Base-by-base conservation (phyloP, 2,113 vertebrate genomes). In the Sander vitreus region DNA sequence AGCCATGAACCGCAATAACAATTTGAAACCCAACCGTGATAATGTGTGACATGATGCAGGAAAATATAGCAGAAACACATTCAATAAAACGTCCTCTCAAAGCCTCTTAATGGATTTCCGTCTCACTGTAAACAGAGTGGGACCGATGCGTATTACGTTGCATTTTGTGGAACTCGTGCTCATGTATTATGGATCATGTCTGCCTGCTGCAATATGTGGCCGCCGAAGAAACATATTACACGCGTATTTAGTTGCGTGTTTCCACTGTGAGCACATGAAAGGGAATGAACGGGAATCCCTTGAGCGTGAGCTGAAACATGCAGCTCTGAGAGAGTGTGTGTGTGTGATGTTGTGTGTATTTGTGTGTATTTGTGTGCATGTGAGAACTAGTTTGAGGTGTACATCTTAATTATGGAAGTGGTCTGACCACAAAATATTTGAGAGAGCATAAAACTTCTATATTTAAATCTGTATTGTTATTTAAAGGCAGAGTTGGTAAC, bases 161-260 rank as follows among this genome's bases (percentile, higher is more conserved):
- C 48, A 36, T 63, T 77, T 48, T 82, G 18, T 58, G 25, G n/a
- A 59, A 13, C n/a, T 59, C 4, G 39, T 68, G 62, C 48, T 63
- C 60, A 68, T 84, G 57, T 23, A 36, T 85, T 47, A 77, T 78
- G 33, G 69, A 83, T 75, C 58, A 5, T 1, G 25, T 10, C 53
- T 30, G 73, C 60, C 70, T 23, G 27, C 3, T 74, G 79, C 33
- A 68, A 2, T 0, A 51, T 14, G 67, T 19, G 30, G 7, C 51
- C 23, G 30, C 50, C 39, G 54, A 6, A 68, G n/a, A 45, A 66
- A 78, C 2, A 25, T 18, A 55, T 76, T 57, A 19, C 70, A 72
- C 6, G 16, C 12, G 0, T 48, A 76, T 1, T 76, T 60, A 85
- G 58, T 16, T 14, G 23, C 33, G 60, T 30, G 6, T 19, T 76